A percentile compares a stretch with the other conserved stretches of the same genome.
Conservation (phyloP, 2,888 invertebrate genomes). For the Metacarcinus magister region DNA sequence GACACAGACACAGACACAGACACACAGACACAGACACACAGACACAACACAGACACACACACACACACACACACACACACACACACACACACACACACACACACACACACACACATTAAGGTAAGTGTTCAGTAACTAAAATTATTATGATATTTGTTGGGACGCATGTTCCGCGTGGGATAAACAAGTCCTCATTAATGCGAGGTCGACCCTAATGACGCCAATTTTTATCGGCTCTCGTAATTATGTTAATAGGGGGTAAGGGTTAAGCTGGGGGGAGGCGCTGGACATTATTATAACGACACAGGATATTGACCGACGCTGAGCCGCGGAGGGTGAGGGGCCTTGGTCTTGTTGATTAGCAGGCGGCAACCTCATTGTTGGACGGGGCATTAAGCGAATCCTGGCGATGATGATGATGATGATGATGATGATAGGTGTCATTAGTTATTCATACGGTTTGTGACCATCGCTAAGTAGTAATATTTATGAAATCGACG, state of each 20-base stretch:
- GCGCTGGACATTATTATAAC: slow-evolving; percentile 32
- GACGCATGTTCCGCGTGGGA: not conserved
- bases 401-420: not conserved
- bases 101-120: not conserved
- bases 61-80: not conserved
- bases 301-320: slow-evolving; percentile 21
- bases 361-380: not conserved
- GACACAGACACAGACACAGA: not conserved
- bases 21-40: not conserved
- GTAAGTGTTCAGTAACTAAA: not conserved
- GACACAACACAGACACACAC: not conserved
- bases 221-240: slow-evolving; percentile 38
- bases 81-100: not conserved
- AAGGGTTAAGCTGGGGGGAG: not conserved
- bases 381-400: not conserved
- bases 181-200: slow-evolving; percentile 5
- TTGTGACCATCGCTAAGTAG: too few relatives aligned
- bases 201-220: slow-evolving; percentile 36
- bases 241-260: slow-evolving; percentile 23
- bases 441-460: not conserved
- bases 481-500: too few relatives aligned
- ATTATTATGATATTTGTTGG: not conserved
- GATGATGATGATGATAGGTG: not conserved
- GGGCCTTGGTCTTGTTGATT: not conserved
- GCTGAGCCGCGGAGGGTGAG: not conserved